These are phyloP conservation scores for Cephalopholis sonnerati DNA, from an alignment of 2,113 vertebrate species.

Conservation along the genomic window DNA sequence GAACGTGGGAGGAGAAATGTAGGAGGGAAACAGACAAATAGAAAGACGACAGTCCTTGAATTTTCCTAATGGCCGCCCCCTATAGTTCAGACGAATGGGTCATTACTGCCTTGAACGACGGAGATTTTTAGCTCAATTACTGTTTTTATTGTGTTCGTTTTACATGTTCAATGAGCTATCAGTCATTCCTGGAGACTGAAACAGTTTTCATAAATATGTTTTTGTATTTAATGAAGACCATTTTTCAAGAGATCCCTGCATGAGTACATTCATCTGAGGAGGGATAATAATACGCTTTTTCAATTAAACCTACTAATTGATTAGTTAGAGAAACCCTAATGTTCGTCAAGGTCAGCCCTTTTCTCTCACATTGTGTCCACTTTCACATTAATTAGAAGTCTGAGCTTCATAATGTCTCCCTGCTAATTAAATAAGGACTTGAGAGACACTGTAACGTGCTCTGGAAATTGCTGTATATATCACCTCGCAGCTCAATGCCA, in stretches of 20 bases:
- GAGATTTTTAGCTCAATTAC: neutral
- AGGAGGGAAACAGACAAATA: neutral
- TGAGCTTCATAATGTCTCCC: constrained; percentile 1
- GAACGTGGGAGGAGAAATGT: neutral
- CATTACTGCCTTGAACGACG: neutral
- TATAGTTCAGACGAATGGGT: neutral
- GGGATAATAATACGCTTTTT: neutral
- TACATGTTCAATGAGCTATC: constrained; percentile 11
- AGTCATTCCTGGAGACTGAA: constrained; percentile 18
- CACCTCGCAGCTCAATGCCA: neutral
- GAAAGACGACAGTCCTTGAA: neutral
- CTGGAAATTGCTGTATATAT: constrained; percentile 8
- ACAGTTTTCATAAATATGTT: neutral
- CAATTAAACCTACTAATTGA: constrained; percentile 9
- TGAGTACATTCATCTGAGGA: neutral
- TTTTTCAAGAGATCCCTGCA: neutral
- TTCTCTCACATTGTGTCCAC: constrained; percentile 1
- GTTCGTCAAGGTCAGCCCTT: constrained; percentile 6
- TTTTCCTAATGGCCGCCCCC: neutral
- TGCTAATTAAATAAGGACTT: constrained; percentile 27
- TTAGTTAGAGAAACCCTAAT: constrained; percentile 8
- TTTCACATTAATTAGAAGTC: constrained; percentile 24
- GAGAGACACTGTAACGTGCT: neutral
- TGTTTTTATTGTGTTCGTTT: neutral
- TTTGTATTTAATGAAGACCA: neutral